Evolutionary conservation across 1,140 invertebrate species (phyloP), one percentile per base, ranked within the genome.

Genomic region (Drosophila punjabiensis): DNA sequence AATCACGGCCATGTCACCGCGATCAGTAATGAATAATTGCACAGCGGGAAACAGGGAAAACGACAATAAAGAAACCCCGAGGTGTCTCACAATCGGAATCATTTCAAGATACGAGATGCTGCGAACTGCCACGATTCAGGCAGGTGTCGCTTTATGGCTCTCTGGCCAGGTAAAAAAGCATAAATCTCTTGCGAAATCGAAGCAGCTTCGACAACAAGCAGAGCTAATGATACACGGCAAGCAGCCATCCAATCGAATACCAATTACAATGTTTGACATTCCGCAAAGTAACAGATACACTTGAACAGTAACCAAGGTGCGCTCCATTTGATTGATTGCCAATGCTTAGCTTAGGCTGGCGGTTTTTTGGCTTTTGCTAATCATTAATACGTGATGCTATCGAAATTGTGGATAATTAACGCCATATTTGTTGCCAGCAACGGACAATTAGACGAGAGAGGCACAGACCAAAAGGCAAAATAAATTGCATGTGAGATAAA

Each of bases 351-450:
- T 35, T 39, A 60, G 14, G 18, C 73, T 43, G 1, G 39, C 24
- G 16, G 20, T 48, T 53, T 68, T 67, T 58, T 53, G 56, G 53
- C 77, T 88, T 79, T 88, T 53, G 64, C 79, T 85, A 85, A 85
- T 88, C 79, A 89, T 85, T 80, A 80, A 81, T 85, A 88, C 85
- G 85, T 88, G 85, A 88, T 89, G 85, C 86, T 89, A 88, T 85
- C 85, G 75, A 89, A 88, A 88, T 82, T 73, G 81, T 85, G 78
- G 81, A 90, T 88, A 88, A 88, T 88, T 88, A 88, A 88, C 85
- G 85, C 85, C 85, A 88, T 88, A 88, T 89, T 89, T 88, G 85
- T 81, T 67, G 78, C 48, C 50, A 53, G 78, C 55, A 62, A 45
- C 58, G 62, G 70, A 83, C 81, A 83, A 83, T 83, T 83, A 83